Conservation (phyloP, 2,888 invertebrate species). For the Xanthia icteritia region DNA sequence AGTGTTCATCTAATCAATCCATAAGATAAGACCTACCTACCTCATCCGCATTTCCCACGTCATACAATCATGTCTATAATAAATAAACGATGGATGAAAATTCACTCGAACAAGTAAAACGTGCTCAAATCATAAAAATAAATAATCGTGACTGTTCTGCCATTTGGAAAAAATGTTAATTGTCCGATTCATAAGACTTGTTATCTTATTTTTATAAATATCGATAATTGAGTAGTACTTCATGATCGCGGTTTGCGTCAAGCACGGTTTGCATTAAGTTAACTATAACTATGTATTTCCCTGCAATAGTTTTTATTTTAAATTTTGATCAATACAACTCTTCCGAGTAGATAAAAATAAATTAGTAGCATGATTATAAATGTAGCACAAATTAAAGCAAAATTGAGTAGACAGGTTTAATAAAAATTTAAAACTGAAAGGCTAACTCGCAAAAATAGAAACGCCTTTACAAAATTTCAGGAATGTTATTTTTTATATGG, state of each 20-base stretch:
- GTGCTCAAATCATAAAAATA: conserved; percentile 42
- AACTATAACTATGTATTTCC: background rate
- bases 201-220: conserved; percentile 15
- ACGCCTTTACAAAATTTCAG: too few species aligned
- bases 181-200: conserved; percentile 21
- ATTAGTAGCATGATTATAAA: background rate
- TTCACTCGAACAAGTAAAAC: conserved; percentile 25
- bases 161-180: conserved; percentile 40
- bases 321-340: background rate
- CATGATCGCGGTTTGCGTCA: conserved; percentile 4
- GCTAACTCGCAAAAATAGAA: too few species aligned
- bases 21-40: background rate
- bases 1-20: background rate
- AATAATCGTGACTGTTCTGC: conserved; percentile 42
- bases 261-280: background rate
- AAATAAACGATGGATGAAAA: conserved; percentile 8
- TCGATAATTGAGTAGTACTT: conserved; percentile 10
- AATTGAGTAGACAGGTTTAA: too few species aligned
- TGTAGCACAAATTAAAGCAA: too few species aligned
- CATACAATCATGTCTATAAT: background rate
- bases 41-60: conserved; percentile 22
- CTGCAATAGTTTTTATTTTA: background rate
- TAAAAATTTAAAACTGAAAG: too few species aligned
- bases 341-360: background rate
- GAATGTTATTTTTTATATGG: too few species aligned